A percentile compares a stretch with the other conserved stretches of the same genome.
Evolutionary conservation across 2,888 invertebrate genomes (phyloP).

Genomic region (Ptychoptera contaminata): DNA sequence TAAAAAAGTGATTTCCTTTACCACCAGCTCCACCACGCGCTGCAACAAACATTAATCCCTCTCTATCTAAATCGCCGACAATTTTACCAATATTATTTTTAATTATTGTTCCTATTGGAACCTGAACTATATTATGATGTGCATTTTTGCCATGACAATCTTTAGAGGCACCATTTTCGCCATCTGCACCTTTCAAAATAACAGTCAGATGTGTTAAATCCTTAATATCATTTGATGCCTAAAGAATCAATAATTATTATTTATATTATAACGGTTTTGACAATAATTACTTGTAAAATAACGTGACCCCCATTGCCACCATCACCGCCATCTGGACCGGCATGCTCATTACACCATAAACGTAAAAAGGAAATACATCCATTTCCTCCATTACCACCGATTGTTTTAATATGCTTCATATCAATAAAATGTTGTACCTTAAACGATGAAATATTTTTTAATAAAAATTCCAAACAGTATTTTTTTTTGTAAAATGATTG

Average conservation of each 20-base stretch:
- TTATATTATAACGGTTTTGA: conserved; percentile 22
- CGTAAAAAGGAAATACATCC: conserved; percentile 80
- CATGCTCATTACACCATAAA: conserved; percentile 67
- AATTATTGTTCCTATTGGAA: conserved; percentile 71
- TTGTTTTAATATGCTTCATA: conserved; percentile 43
- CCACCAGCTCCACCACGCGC: conserved; percentile 95
- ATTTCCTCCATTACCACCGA: conserved; percentile 85
- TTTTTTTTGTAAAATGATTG: neutral
- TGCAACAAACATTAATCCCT: conserved; percentile 71
- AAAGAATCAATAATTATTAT: neutral
- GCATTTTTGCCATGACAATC: conserved; percentile 75
- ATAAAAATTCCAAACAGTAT: neutral
- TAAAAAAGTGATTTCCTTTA: conserved; percentile 85
- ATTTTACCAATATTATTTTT: conserved; percentile 37
- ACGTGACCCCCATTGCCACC: conserved; percentile 95
- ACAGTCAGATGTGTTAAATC: conserved; percentile 52
- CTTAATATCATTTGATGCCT: conserved; percentile 47
- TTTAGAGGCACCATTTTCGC: conserved; percentile 55
- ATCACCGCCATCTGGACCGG: conserved; percentile 93
- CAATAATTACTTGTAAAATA: conserved; percentile 42
- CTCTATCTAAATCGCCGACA: conserved; percentile 48
- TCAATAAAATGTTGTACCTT: conserved; percentile 55
- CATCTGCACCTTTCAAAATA: conserved; percentile 45
- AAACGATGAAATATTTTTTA: neutral
- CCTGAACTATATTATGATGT: conserved; percentile 48